These are phyloP conservation scores for Apis laboriosa DNA, from an alignment of 1,140 invertebrate species.

Conservation along the genomic window DNA sequence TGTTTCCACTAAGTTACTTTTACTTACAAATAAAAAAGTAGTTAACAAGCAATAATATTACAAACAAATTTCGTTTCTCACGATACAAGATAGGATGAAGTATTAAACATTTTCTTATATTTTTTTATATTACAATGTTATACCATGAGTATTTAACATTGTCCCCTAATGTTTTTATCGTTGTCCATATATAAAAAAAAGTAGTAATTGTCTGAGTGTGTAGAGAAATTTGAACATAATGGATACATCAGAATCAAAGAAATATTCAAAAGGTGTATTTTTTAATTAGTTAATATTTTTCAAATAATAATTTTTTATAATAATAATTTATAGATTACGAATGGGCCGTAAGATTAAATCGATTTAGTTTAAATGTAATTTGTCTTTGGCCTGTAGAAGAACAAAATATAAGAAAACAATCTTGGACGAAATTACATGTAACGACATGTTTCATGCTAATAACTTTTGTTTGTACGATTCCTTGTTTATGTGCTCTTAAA, in stretches of 20 bases:
- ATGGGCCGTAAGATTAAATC: slow-evolving; percentile 47
- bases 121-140: no score
- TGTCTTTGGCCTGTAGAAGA: slow-evolving; percentile 23
- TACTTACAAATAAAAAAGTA: background rate
- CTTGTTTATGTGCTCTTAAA: slow-evolving; percentile 14
- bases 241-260: background rate
- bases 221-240: background rate
- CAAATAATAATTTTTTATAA: background rate
- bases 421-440: background rate
- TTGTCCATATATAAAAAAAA: background rate
- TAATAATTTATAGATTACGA: slow-evolving; percentile 33
- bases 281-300: background rate
- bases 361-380: slow-evolving; percentile 5
- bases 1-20: background rate
- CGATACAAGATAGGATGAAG: no score
- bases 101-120: background rate
- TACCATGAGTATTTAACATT: background rate
- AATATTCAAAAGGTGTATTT: background rate
- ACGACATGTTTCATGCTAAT: background rate
- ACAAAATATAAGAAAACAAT: background rate
- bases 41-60: background rate
- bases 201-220: background rate
- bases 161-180: background rate
- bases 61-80: background rate
- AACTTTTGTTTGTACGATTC: slow-evolving; percentile 19